Evolutionary conservation across 37 sponge, comb jelly and placozoan species (phyloP), one percentile per base, ranked within the genome.

Genomic region (Ianthella basta): DNA sequence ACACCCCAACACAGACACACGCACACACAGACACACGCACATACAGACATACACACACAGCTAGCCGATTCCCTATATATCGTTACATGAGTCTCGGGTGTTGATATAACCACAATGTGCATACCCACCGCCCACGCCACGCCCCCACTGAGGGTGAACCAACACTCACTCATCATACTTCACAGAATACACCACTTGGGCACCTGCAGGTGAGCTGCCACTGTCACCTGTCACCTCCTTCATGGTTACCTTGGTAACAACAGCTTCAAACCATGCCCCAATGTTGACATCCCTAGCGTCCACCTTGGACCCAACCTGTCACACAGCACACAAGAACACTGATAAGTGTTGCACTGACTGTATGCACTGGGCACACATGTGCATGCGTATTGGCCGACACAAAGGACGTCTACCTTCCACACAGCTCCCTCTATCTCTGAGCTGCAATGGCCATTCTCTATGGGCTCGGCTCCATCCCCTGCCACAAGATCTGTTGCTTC

Each of bases 261-360:
- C 82, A 23, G 90, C 97, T 82, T 97, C 97, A 87, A 94, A 97
- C 97, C 97, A 97, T 13, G 97, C 97, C 60, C 97, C 95, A 86
- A 88, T 94, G 54, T 73, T 84, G 16, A 86, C 25, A 72, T 97
- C 94, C 24, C 88, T 65, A 30, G 93, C 97, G 86, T 97, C 97
- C 0, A 94, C 91, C 56, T 92, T 90, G 54, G 92, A 92, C 12
- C 91, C 95, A 82, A 93, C 80, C 89, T 94, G 40, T 24, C 50
- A 44, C 50, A 8, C 50, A 44, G 8, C 50, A 44, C 50, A 44
- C 50, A 3, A 44, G 6, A 44, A 44, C 50, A 44, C 50, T 44
- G 8, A 44, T 44, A 8, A 44, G 6, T 44, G 50, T 44, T 3
- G 6, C 50, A 44, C 50, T 44, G 8, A 8, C 6, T 44, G 6